phyloP scores from a whole-genome alignment of 2,888 invertebrate genomes.

The Plusia festucae region DNA sequence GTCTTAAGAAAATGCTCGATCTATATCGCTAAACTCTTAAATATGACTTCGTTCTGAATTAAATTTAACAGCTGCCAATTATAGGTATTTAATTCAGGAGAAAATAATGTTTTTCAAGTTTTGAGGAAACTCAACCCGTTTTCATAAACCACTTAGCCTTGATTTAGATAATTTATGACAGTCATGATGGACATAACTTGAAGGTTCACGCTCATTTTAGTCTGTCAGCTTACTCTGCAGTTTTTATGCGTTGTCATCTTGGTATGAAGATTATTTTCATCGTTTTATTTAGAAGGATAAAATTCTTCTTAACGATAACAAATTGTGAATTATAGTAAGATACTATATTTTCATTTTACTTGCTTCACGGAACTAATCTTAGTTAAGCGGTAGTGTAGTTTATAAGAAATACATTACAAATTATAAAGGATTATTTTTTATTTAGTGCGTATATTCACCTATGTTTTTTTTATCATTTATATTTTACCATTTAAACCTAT shows the following conservation, averaged over 20 bases:
- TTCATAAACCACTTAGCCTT: conserved; percentile 42
- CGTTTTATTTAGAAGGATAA: background rate
- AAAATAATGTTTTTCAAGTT: background rate
- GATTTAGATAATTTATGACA: conserved; percentile 42
- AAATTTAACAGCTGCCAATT: too few relatives aligned
- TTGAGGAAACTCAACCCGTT: conserved; percentile 16
- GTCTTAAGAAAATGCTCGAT: too few relatives aligned
- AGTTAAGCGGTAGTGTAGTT: too few relatives aligned
- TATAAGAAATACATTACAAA: too few relatives aligned
- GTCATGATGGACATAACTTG: conserved; percentile 30
- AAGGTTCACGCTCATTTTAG: conserved; percentile 54
- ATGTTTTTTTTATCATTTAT: too few relatives aligned
- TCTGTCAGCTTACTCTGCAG: conserved; percentile 26
- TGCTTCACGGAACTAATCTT: too few relatives aligned
- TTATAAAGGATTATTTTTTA: too few relatives aligned
- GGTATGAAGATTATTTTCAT: conserved; percentile 13
- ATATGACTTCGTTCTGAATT: too few relatives aligned
- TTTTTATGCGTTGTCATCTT: conserved; percentile 30
- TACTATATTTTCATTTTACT: background rate
- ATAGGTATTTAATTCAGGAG: too few relatives aligned
- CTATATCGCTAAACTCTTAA: too few relatives aligned
- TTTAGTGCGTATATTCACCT: too few relatives aligned
- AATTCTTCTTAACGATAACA: background rate
- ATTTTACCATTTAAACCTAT: too few relatives aligned
- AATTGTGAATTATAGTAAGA: background rate